Conservation (phyloP, 2,888 invertebrate species). For the Clivina fossor region DNA sequence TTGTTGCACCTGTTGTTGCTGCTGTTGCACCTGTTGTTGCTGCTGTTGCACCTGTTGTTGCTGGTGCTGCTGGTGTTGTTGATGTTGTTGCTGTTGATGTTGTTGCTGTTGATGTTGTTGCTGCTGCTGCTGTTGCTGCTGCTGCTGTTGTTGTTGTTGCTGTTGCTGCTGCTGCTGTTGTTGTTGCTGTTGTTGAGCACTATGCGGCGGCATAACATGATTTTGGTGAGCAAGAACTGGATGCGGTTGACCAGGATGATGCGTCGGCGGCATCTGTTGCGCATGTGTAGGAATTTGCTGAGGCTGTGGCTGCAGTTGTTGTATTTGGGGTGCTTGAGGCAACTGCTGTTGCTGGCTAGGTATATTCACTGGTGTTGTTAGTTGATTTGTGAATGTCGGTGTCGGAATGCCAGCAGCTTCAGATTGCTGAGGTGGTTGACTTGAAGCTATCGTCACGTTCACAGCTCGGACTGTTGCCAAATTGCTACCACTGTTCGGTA, state of each 20-base stretch:
- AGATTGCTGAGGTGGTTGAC: conserved; percentile 37
- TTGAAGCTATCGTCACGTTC: conserved; percentile 42
- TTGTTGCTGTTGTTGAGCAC: conserved; percentile 41
- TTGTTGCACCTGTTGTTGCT: conserved; percentile 39
- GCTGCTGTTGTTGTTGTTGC: conserved; percentile 43
- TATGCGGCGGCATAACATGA: conserved; percentile 40
- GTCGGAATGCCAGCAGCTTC: conserved; percentile 43
- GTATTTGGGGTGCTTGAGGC: conserved; percentile 34
- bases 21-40: conserved; percentile 43
- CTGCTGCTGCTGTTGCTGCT: conserved; percentile 43
- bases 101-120: conserved; percentile 43
- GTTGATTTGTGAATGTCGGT: conserved; percentile 49
- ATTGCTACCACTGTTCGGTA: conserved; percentile 38
- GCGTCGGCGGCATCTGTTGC: conserved; percentile 37
- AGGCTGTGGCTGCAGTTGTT: conserved; percentile 32
- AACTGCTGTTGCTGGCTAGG: conserved; percentile 47
- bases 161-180: conserved; percentile 43
- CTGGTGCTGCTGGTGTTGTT: conserved; percentile 43
- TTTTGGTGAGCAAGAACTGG: conserved; percentile 32
- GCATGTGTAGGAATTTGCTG: conserved; percentile 32
- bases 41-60: conserved; percentile 43
- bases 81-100: conserved; percentile 43
- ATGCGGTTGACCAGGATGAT: conserved; percentile 43
- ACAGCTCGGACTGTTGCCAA: conserved; percentile 45
- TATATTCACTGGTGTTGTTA: conserved; percentile 50